Evolutionary conservation across 2,888 invertebrate genomes (phyloP).

Genomic region (Yponomeuta malinellus): DNA sequence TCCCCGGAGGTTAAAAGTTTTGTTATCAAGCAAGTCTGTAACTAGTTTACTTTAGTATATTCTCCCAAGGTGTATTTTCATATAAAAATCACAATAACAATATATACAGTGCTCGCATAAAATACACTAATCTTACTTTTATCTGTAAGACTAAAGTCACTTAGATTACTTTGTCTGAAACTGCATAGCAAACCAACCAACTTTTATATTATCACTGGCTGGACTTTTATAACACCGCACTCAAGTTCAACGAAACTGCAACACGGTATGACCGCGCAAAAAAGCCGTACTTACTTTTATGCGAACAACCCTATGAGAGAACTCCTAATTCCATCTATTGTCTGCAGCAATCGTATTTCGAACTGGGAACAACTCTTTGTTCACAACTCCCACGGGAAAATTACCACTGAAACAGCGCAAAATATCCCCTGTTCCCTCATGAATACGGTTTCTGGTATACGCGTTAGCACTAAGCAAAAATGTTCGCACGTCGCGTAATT

Average conservation of each 20-base stretch:
- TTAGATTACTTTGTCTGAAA: too few species aligned
- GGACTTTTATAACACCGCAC: neutral
- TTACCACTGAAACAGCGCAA: neutral
- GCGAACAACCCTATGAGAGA: constrained; percentile 15
- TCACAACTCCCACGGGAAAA: neutral
- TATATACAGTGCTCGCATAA: too few species aligned
- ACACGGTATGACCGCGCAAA: neutral
- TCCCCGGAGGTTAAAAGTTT: too few species aligned
- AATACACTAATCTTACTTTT: too few species aligned
- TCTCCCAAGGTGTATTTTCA: too few species aligned
- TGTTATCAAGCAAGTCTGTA: too few species aligned
- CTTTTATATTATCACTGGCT: too few species aligned
- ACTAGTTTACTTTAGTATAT: too few species aligned
- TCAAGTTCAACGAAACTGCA: neutral
- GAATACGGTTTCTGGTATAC: neutral
- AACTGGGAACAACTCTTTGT: constrained; percentile 31
- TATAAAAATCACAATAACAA: too few species aligned
- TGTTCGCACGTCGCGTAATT: neutral
- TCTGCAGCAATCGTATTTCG: constrained; percentile 38
- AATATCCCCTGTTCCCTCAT: neutral
- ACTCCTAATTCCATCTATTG: constrained; percentile 40
- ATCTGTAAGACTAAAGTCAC: too few species aligned
- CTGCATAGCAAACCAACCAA: too few species aligned
- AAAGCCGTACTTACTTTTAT: neutral
- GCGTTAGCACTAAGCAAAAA: neutral